Percentiles rank a stretch among this genome's conserved stretches.
phyloP scores from a whole-genome alignment of 2,888 invertebrate species.

The Cremastobaeus sp. region DNA sequence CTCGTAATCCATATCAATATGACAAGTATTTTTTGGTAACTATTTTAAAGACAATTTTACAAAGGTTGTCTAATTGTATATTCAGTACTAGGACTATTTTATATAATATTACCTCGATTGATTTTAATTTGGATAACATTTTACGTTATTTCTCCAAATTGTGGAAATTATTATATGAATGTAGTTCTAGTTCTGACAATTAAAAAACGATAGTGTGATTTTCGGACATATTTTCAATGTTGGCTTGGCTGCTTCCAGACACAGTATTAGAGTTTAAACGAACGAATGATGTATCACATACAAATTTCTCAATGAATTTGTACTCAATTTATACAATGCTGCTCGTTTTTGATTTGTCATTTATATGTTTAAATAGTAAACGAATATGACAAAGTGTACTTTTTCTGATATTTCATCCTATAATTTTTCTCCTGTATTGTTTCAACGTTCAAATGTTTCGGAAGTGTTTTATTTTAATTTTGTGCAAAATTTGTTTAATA shows the following conservation, averaged over 20 bases:
- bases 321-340: no score
- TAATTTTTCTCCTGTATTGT: no score
- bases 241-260: slow-evolving; percentile 61
- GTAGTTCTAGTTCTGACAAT: slow-evolving; percentile 20
- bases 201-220: neutral
- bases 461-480: no score
- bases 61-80: slow-evolving; percentile 11
- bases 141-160: neutral
- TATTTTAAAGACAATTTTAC: neutral
- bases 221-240: slow-evolving; percentile 23
- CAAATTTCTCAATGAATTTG: slow-evolving; percentile 6
- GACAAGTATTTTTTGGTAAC: slow-evolving; percentile 37
- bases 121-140: neutral
- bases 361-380: no score
- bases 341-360: no score
- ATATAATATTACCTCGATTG: neutral
- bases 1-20: slow-evolving; percentile 44
- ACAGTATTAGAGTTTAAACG: slow-evolving; percentile 58
- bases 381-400: no score
- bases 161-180: slow-evolving; percentile 1
- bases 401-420: no score
- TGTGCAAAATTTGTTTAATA: no score
- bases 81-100: slow-evolving; percentile 12
- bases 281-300: slow-evolving; percentile 10
- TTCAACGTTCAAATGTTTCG: no score